Base-by-base conservation (phyloP, 1,140 invertebrate species). In the Eciton burchellii region DNA sequence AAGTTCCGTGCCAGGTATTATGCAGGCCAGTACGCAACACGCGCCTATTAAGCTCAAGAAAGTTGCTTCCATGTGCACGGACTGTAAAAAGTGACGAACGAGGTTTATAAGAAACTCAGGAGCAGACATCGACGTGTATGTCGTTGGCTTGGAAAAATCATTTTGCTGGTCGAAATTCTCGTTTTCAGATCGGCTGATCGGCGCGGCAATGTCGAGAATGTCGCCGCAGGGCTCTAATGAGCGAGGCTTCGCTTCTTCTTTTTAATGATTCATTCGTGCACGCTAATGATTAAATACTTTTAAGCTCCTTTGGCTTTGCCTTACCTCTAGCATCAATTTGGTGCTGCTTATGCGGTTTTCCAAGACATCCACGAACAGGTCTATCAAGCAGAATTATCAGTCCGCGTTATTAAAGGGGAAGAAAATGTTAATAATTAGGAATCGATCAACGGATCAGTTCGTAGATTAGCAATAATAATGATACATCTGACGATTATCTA, bases 1-100 rank as follows among this genome's bases (percentile, higher is more conserved):
- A 82, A 92, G 86, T 84, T 94, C 93, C 56, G 90, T 93, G 63
- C 90, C 90, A 82, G 93, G 93, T 84, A 93, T 89, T 66, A 94
- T 82, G 82, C 90, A 92, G 87, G 92, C 92, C 81, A 94, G 86
- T 83, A 93, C 83, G 63, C 87, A 90, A 70, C 91, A 92, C 59
- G 92, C 59, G 56, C 85, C 90, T 59, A 93, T 81, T 45, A 92
- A 83, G 62, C 76, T 85, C 54, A 93, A 77, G 54, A 93, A 92
- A 54, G 85, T 85, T 52, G 89, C 84, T 85, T 94, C 92, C 63
- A 94, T 71, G 68, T 90, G 90, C 74, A 93, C 52, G 1, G 89
- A 90, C 93, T 94, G 85, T 52, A 89, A 87, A n/a, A 54, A 72
- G 43, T 85, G 29, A 59, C 29, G 35, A 24, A 19, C 9, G 12